Base-by-base conservation (phyloP, 2,797 vertebrate species). In the Nannoperca australis region DNA sequence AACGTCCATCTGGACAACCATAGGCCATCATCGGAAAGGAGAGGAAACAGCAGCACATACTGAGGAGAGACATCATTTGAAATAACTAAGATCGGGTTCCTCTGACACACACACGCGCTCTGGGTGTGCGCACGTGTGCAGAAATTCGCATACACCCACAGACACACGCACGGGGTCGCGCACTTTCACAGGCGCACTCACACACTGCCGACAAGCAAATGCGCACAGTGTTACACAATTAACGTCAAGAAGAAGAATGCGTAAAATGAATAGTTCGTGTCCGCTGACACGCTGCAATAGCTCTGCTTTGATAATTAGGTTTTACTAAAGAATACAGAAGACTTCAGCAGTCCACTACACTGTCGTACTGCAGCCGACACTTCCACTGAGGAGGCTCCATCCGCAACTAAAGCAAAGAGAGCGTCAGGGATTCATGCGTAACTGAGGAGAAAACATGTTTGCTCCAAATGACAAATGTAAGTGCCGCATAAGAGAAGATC, bases 1-100 rank as follows among this genome's bases (percentile, higher is more conserved):
- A 56, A 22, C 78, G 85, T 93, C 85, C 75, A 90, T 91, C 82
- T 89, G 88, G 81, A 73, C 85, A 27, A 84, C 86, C 78, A 84
- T 53, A 83, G 89, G 75, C 81, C 88, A 81, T 88, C 89, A 87
- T 82, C 73, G 53, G 40, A 73, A 32, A 40, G 53, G 47, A 68
- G 78, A 75, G 72, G 82, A 75, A 54, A 85, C 59, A 68, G 73
- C n/a, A 50, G 73, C 70, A 74, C 61, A 80, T 70, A 71, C 59
- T 5, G 70, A 78, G 65, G 69, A 85, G 80, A 75, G 80, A 90
- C 91, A 94, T 87, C 56, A 90, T 91, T 71, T 85, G 34, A 86
- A 85, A 88, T 87, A 87, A 90, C 85, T 81, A 81, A 87, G 66
- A 60, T 70, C 44, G 45, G 80, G 76, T 75, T 76, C 61, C 66